These are phyloP conservation scores for Eubasilissa regina DNA, from an alignment of 1,140 invertebrate species.

Conservation along the genomic window DNA sequence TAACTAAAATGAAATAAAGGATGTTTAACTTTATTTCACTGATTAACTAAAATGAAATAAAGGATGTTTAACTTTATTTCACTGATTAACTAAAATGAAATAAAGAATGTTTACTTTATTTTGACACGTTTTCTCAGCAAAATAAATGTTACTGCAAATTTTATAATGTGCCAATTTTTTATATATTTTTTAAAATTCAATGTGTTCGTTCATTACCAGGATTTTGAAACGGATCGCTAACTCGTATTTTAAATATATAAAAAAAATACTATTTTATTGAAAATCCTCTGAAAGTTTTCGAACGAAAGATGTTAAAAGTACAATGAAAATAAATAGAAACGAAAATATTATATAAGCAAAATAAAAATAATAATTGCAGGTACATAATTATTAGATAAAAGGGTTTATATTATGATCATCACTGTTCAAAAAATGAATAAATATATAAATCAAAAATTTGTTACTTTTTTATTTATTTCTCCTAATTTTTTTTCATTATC, in stretches of 20 bases:
- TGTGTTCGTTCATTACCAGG: too few species aligned
- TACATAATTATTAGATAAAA: constrained; percentile 25
- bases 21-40: too few species aligned
- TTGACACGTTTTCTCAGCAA: too few species aligned
- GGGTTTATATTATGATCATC: constrained; percentile 37
- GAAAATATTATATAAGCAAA: constrained; percentile 34
- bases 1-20: too few species aligned
- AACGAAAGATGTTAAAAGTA: constrained; percentile 15
- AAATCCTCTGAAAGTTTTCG: not conserved
- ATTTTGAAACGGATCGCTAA: too few species aligned
- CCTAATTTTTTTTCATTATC: not conserved
- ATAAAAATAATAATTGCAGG: not conserved
- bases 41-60: too few species aligned
- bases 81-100: too few species aligned
- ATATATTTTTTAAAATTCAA: too few species aligned
- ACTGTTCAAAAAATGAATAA: constrained; percentile 36
- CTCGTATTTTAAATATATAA: not conserved
- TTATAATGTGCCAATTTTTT: too few species aligned
- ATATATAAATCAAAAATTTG: constrained; percentile 30
- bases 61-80: too few species aligned
- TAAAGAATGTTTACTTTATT: too few species aligned
- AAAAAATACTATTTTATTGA: not conserved
- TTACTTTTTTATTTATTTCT: not conserved
- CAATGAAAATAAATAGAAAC: constrained; percentile 40
- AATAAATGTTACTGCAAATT: too few species aligned